Evolutionary conservation across 64 coral and sea anemone species (phyloP).

Genomic region (Pocillopora verrucosa): DNA sequence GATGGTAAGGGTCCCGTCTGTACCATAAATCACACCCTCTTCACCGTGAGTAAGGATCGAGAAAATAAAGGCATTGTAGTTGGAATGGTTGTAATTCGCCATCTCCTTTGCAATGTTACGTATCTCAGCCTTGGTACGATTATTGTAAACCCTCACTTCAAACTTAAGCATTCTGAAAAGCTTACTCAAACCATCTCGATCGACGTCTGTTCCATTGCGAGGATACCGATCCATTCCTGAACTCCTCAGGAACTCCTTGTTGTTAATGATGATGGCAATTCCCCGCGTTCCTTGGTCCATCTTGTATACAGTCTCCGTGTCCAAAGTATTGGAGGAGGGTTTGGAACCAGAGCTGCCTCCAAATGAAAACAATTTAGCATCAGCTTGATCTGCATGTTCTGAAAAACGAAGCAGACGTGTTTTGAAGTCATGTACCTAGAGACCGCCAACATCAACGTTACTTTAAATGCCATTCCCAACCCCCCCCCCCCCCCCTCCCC

Average conservation of each 20-base stretch:
- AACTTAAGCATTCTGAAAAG: conserved; percentile 61
- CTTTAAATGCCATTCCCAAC: too few relatives aligned
- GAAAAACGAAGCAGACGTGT: neutral
- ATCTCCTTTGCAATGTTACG: conserved; percentile 66
- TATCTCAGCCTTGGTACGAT: conserved; percentile 67
- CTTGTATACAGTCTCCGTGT: conserved; percentile 57
- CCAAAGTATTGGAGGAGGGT: conserved; percentile 18
- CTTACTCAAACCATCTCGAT: conserved; percentile 75
- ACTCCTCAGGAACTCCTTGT: conserved; percentile 71
- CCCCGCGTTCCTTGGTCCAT: conserved; percentile 78
- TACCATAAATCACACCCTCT: conserved; percentile 84
- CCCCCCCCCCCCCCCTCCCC: too few relatives aligned
- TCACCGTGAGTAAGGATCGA: conserved; percentile 92
- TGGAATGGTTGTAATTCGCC: conserved; percentile 56
- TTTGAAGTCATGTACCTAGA: neutral
- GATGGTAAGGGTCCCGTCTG: conserved; percentile 82
- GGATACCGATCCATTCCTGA: conserved; percentile 91
- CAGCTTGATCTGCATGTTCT: conserved; percentile 24
- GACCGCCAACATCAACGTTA: too few relatives aligned
- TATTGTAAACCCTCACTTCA: conserved; percentile 71
- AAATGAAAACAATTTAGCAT: neutral
- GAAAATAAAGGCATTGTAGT: conserved; percentile 84
- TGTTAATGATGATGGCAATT: conserved; percentile 93
- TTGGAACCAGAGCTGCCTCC: neutral
- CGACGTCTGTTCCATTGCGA: conserved; percentile 96